Conservation (phyloP, 2,888 invertebrate genomes). For the Sesia apiformis region DNA sequence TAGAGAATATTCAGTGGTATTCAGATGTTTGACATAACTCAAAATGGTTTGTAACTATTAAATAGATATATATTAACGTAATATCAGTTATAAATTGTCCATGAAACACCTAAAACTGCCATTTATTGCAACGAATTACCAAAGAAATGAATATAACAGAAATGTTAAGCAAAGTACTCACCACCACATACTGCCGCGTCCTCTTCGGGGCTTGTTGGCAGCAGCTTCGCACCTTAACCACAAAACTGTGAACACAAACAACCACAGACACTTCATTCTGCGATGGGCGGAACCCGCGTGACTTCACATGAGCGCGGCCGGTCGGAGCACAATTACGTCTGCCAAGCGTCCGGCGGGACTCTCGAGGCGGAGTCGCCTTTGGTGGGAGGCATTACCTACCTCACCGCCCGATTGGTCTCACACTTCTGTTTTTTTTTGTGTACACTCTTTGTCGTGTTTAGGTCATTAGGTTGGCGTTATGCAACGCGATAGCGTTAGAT, state of each 20-base stretch:
- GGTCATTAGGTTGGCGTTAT: constrained; percentile 48
- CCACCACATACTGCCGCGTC: constrained; percentile 95
- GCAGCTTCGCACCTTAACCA: constrained; percentile 65
- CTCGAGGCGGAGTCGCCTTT: constrained; percentile 52
- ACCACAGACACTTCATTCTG: constrained; percentile 71
- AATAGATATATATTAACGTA: too few relatives aligned
- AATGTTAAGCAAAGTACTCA: constrained; percentile 60
- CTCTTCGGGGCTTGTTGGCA: constrained; percentile 80
- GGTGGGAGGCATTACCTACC: constrained; percentile 65
- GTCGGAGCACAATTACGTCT: constrained; percentile 54
- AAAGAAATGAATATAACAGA: too few relatives aligned
- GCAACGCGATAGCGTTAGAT: constrained; percentile 25
- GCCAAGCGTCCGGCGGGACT: constrained; percentile 24
- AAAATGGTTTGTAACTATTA: too few relatives aligned
- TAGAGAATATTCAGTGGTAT: too few relatives aligned
- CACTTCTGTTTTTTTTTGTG: constrained; percentile 38
- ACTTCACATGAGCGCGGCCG: constrained; percentile 57
- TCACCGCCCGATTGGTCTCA: constrained; percentile 56
- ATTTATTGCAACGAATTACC: too few relatives aligned
- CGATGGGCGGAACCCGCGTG: constrained; percentile 50
- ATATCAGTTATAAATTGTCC: too few relatives aligned
- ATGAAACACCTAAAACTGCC: too few relatives aligned
- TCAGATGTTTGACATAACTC: too few relatives aligned
- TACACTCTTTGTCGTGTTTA: constrained; percentile 36
- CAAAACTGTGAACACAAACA: constrained; percentile 70